These are phyloP conservation scores for Drosophila pachea DNA, from an alignment of 1,140 invertebrate genomes.

Conservation along the genomic window DNA sequence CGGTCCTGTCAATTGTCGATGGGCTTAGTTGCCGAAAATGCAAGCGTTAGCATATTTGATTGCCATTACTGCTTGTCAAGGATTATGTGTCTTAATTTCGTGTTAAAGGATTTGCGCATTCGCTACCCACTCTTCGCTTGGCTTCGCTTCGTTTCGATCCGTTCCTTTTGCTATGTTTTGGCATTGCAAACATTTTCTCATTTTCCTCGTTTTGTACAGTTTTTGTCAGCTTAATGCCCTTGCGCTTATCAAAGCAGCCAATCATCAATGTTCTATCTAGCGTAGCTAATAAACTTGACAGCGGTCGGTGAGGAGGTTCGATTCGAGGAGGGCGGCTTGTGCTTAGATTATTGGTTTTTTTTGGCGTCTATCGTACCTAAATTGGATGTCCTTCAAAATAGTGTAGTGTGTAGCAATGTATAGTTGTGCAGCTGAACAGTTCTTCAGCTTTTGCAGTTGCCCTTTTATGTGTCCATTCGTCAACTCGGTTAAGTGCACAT, in stretches of 20 bases:
- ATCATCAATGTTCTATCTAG: slow-evolving; percentile 71
- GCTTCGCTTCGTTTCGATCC: not conserved
- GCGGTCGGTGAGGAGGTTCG: slow-evolving; percentile 24
- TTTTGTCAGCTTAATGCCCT: slow-evolving; percentile 74
- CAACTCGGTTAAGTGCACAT: slow-evolving; percentile 59
- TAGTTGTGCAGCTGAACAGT: slow-evolving; percentile 1
- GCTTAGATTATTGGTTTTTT: not conserved
- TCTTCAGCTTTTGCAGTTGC: slow-evolving; percentile 20
- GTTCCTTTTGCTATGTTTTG: not conserved
- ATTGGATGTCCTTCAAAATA: slow-evolving; percentile 16
- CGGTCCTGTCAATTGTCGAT: slow-evolving; percentile 60
- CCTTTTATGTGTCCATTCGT: slow-evolving; percentile 11
- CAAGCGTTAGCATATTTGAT: slow-evolving; percentile 77
- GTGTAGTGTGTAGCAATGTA: slow-evolving; percentile 24
- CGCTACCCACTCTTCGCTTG: slow-evolving; percentile 4
- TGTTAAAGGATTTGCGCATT: slow-evolving; percentile 74
- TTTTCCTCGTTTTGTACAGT: slow-evolving; percentile 57
- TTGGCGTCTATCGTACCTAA: not conserved
- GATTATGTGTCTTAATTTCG: slow-evolving; percentile 75
- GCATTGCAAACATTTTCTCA: slow-evolving; percentile 40
- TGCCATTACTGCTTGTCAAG: slow-evolving; percentile 75
- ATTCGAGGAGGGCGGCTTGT: not conserved
- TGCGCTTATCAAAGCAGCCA: slow-evolving; percentile 71
- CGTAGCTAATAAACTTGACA: slow-evolving; percentile 71
- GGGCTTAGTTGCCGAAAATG: slow-evolving; percentile 65